Percentiles rank a stretch among this genome's conserved stretches.
phyloP scores from a whole-genome alignment of 2,888 invertebrate genomes.

The Nemoura dubitans region DNA sequence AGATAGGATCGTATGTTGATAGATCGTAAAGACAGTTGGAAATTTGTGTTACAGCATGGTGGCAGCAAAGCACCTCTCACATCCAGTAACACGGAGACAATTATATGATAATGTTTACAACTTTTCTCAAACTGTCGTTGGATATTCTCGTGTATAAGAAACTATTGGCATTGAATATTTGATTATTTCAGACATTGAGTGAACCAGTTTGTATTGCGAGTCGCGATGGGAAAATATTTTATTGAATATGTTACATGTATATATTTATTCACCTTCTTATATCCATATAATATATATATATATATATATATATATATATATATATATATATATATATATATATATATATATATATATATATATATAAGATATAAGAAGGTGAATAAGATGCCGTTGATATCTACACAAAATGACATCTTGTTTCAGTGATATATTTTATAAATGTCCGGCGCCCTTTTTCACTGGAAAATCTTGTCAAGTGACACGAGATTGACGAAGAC shows the following conservation, averaged over 20 bases:
- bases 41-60: background rate
- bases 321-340: no score
- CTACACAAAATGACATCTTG: background rate
- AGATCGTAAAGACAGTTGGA: background rate
- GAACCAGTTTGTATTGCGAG: background rate
- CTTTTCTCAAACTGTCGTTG: background rate
- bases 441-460: background rate
- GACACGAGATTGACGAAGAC: background rate
- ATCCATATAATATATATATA: no score
- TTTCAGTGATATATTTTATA: background rate
- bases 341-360: no score
- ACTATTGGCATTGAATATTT: background rate
- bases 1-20: background rate
- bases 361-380: background rate
- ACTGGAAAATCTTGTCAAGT: background rate
- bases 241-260: background rate
- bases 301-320: no score
- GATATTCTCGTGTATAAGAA: background rate
- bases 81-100: no score
- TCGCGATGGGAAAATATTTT: background rate
- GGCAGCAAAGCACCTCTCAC: no score
- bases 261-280: no score
- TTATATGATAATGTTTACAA: background rate
- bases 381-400: background rate
- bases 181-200: background rate